Percentiles rank a stretch among this genome's conserved stretches.
These are phyloP conservation scores for Drosophila colorata DNA, from an alignment of 2,888 invertebrate genomes.

Conservation along the genomic window DNA sequence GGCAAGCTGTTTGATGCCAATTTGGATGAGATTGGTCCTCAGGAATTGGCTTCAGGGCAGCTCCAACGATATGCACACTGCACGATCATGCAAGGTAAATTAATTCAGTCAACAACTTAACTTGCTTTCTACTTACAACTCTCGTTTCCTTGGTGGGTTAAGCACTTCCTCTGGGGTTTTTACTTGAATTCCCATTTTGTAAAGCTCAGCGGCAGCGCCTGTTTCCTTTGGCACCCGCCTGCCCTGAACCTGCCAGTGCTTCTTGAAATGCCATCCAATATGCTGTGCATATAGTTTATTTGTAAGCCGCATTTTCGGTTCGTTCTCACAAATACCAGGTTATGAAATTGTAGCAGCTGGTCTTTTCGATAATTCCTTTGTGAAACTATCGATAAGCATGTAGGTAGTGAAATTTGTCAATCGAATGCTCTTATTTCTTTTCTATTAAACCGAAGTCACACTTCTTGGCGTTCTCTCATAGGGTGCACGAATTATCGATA, in stretches of 20 bases:
- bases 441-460: slow-evolving; percentile 22
- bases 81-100: background rate
- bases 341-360: slow-evolving; percentile 53
- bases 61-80: slow-evolving; percentile 59
- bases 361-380: background rate
- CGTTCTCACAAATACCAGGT: slow-evolving; percentile 31
- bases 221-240: slow-evolving; percentile 87
- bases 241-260: slow-evolving; percentile 90
- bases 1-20: slow-evolving; percentile 88
- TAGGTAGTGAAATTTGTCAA: background rate
- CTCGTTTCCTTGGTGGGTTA: slow-evolving; percentile 82
- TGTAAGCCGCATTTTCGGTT: slow-evolving; percentile 88
- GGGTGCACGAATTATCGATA: too few relatives aligned
- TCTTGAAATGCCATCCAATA: slow-evolving; percentile 90
- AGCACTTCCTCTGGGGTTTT: slow-evolving; percentile 88
- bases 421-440: background rate
- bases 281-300: slow-evolving; percentile 89
- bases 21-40: slow-evolving; percentile 88
- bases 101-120: background rate
- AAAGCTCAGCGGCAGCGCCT: slow-evolving; percentile 86
- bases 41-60: slow-evolving; percentile 72
- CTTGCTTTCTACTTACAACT: slow-evolving; percentile 33
- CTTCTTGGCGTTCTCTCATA: too few relatives aligned
- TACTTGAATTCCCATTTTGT: slow-evolving; percentile 87
- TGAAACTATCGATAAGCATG: background rate